A percentile compares a stretch with the other conserved stretches of the same genome.
These are phyloP conservation scores for Muscina levida DNA, from an alignment of 2,888 invertebrate genomes.

Conservation along the genomic window DNA sequence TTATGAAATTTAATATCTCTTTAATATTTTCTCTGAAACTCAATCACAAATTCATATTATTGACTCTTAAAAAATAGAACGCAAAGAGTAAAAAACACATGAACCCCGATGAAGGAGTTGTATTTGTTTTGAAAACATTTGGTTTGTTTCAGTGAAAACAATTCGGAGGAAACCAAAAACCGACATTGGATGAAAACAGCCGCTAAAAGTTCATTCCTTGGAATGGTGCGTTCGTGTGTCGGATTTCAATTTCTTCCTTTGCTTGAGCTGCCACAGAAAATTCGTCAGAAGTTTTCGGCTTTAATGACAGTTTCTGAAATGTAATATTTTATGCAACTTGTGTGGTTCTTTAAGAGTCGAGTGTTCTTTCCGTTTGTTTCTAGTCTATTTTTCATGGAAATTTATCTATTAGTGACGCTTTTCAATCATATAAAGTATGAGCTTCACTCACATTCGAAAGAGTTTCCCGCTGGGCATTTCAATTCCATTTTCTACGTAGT, in stretches of 20 bases:
- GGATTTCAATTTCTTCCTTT: conserved; percentile 25
- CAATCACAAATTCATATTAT: conserved; percentile 12
- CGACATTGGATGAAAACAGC: neutral
- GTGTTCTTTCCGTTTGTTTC: neutral
- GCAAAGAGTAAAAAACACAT: conserved; percentile 3
- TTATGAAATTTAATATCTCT: conserved; percentile 52
- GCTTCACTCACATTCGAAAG: conserved; percentile 15
- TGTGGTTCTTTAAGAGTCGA: conserved; percentile 40
- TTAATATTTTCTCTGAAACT: conserved; percentile 48
- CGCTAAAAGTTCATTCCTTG: conserved; percentile 18
- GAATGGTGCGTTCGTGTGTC: conserved; percentile 39
- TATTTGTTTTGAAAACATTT: conserved; percentile 59
- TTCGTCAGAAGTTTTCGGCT: conserved; percentile 14
- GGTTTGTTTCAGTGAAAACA: conserved; percentile 37
- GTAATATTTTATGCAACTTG: conserved; percentile 53
- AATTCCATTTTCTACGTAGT: conserved; percentile 18
- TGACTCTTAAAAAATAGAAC: conserved; percentile 4
- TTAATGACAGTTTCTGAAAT: conserved; percentile 35
- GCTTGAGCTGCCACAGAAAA: conserved; percentile 25
- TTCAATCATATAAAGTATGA: conserved; percentile 28
- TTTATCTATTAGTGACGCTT: conserved; percentile 50
- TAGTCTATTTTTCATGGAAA: neutral
- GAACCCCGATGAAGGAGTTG: conserved; percentile 24
- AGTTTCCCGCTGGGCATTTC: conserved; percentile 40
- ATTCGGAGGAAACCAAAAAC: neutral